Percentiles rank a stretch among this genome's conserved stretches.
These are phyloP conservation scores for Panthera uncia DNA, from an alignment of 2,113 vertebrate species.

Conservation along the genomic window DNA sequence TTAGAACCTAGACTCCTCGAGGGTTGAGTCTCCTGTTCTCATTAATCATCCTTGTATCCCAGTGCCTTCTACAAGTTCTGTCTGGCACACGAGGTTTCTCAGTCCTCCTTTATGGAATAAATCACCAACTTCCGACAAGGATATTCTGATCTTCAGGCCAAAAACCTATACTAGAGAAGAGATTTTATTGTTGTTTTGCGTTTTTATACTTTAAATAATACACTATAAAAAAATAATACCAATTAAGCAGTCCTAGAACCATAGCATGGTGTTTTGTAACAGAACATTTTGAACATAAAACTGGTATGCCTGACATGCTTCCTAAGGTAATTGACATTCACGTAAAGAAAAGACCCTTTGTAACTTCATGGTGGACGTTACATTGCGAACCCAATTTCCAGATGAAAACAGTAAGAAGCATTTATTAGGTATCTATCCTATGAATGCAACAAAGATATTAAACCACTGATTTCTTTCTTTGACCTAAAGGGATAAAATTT, in stretches of 20 bases:
- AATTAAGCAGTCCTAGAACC: neutral
- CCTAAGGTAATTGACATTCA: neutral
- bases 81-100: neutral
- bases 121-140: neutral
- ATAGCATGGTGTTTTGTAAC: neutral
- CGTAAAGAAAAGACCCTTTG: neutral
- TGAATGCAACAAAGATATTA: slow-evolving; percentile 9
- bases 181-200: neutral
- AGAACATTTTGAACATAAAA: slow-evolving; percentile 30
- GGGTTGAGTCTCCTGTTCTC: neutral
- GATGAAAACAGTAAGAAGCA: neutral
- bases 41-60: neutral
- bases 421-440: neutral
- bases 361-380: neutral
- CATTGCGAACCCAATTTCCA: neutral
- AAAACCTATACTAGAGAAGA: neutral
- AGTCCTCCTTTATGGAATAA: neutral
- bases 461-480: slow-evolving; percentile 39
- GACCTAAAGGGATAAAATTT: neutral
- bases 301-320: neutral
- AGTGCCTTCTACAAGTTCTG: neutral
- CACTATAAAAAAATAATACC: neutral
- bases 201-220: neutral
- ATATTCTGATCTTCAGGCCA: neutral
- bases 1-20: neutral